phyloP scores from a whole-genome alignment of 2,888 invertebrate genomes.

The Drosophila infuscata region DNA sequence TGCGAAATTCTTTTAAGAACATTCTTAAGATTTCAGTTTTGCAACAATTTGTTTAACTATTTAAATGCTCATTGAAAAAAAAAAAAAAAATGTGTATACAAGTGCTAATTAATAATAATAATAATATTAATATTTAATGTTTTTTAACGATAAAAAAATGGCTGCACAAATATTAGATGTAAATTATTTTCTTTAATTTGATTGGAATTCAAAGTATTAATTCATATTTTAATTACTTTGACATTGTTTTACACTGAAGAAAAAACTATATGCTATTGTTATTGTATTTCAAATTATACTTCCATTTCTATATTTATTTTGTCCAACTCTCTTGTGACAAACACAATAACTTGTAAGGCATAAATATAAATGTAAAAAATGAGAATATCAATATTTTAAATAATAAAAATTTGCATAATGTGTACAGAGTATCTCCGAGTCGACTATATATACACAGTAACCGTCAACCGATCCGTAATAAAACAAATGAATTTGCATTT shows the following conservation, averaged over 20 bases:
- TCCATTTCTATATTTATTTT: neutral
- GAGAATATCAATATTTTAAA: neutral
- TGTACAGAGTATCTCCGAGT: neutral
- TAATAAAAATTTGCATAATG: neutral
- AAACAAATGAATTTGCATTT: conserved; percentile 12
- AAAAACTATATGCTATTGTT: neutral
- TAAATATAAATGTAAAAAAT: neutral
- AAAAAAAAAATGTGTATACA: too few species aligned
- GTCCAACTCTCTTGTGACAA: neutral
- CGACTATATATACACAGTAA: neutral
- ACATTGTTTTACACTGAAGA: neutral
- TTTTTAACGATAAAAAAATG: neutral
- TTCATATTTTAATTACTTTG: too few species aligned
- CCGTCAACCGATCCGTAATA: conserved; percentile 1
- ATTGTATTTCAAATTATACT: neutral
- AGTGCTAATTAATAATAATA: too few species aligned
- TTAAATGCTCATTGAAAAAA: neutral
- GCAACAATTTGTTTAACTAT: neutral
- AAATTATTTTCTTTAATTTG: neutral
- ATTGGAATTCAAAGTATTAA: neutral
- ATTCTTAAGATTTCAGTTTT: neutral
- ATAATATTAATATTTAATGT: too few species aligned
- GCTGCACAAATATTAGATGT: neutral
- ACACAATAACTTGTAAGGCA: neutral
- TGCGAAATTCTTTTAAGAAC: neutral